phyloP scores from a whole-genome alignment of 2,113 vertebrate genomes.

The Chaetodon auriga region DNA sequence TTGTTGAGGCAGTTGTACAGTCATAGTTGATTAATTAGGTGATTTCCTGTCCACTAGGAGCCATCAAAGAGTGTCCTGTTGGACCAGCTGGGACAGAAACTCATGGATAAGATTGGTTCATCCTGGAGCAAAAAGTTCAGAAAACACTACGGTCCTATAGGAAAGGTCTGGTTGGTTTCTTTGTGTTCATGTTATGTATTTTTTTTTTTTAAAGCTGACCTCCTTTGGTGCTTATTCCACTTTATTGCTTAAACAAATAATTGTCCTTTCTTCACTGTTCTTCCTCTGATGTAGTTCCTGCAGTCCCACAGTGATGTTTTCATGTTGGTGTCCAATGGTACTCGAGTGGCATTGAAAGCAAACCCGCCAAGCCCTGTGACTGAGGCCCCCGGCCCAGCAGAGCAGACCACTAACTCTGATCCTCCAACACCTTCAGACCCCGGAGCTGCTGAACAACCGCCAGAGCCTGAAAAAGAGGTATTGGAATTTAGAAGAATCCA shows the following conservation, averaged over 20 bases:
- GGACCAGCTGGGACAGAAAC: conserved; percentile 93
- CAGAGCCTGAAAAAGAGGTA: conserved; percentile 62
- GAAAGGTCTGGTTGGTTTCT: conserved; percentile 85
- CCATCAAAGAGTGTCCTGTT: conserved; percentile 80
- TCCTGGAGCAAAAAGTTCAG: conserved; percentile 96
- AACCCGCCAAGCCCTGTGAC: conserved; percentile 59
- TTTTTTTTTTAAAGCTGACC: background rate
- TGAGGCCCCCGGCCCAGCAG: conserved; percentile 38
- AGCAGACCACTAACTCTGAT: conserved; percentile 28
- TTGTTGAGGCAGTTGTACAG: background rate
- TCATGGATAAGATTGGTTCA: conserved; percentile 89
- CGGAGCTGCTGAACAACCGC: conserved; percentile 34
- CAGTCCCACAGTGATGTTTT: conserved; percentile 91
- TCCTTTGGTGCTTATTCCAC: background rate
- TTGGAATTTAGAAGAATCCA: background rate
- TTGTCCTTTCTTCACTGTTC: background rate
- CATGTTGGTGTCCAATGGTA: conserved; percentile 86
- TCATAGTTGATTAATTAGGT: background rate
- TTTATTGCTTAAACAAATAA: background rate
- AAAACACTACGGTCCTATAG: conserved; percentile 89
- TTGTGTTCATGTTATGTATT: background rate
- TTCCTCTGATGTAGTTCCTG: conserved; percentile 86
- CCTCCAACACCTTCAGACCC: conserved; percentile 14
- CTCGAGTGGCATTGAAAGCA: conserved; percentile 85
- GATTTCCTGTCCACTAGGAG: conserved; percentile 70